Conservation (phyloP, 1,140 invertebrate species). For the Drosophila pseudoobscura region DNA sequence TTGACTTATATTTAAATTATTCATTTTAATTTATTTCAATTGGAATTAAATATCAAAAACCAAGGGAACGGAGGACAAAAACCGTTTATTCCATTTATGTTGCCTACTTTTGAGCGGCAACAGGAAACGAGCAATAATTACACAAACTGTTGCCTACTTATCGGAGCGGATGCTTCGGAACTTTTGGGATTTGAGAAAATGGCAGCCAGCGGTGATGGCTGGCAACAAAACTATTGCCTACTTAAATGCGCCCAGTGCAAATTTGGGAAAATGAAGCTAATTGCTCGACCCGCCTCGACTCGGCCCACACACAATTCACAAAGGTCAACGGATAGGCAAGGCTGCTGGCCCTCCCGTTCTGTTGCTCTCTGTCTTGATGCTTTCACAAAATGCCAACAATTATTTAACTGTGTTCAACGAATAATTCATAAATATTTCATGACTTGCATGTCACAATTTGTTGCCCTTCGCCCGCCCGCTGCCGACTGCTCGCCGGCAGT, state of each 20-base stretch:
- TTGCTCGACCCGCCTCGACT: constrained; percentile 17
- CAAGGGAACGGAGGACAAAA: too few species aligned
- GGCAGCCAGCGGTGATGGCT: too few species aligned
- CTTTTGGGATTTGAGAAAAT: too few species aligned
- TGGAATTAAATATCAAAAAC: too few species aligned
- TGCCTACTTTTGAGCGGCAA: not conserved
- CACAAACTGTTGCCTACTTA: constrained; percentile 32
- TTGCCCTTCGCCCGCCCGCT: constrained; percentile 19
- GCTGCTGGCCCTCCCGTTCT: not conserved
- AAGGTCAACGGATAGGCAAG: not conserved
- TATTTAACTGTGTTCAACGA: constrained; percentile 63
- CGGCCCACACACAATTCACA: too few species aligned
- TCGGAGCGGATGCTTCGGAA: not conserved
- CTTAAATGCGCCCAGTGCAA: not conserved
- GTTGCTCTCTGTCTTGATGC: not conserved
- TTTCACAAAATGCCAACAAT: constrained; percentile 63
- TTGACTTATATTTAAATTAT: too few species aligned
- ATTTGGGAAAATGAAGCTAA: constrained; percentile 37
- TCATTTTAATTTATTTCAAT: too few species aligned
- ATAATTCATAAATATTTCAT: constrained; percentile 77
- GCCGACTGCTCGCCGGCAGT: too few species aligned
- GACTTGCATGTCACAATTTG: constrained; percentile 76
- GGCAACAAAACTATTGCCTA: too few species aligned
- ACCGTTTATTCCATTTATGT: too few species aligned
- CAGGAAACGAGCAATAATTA: not conserved